phyloP scores from a whole-genome alignment of 2,888 invertebrate species.

The Germaria angustata region DNA sequence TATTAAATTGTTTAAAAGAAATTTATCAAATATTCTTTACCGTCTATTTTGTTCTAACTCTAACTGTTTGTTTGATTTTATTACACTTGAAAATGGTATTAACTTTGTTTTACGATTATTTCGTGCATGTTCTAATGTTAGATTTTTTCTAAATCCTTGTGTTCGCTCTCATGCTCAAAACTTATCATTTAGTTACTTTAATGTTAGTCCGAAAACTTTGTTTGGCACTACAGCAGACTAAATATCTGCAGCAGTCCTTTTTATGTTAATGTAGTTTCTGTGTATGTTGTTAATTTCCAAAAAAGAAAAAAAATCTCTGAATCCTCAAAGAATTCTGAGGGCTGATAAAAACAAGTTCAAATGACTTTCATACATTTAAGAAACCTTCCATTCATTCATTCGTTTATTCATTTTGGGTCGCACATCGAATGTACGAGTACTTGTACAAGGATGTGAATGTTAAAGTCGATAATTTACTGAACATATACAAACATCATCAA shows the following conservation, averaged over 20 bases:
- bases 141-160: neutral
- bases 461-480: conserved; percentile 68
- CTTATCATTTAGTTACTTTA: conserved; percentile 6
- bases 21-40: no score
- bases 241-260: neutral
- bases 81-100: conserved; percentile 21
- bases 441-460: conserved; percentile 53
- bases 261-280: conserved; percentile 1
- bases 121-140: conserved; percentile 48
- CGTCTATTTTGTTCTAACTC: neutral
- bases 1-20: no score
- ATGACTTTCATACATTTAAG: conserved; percentile 25
- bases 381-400: neutral
- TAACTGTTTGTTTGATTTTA: neutral
- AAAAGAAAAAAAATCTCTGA: conserved; percentile 1
- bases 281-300: neutral
- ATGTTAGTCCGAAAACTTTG: conserved; percentile 44
- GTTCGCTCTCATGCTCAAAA: conserved; percentile 3
- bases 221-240: conserved; percentile 1
- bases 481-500: conserved; percentile 54
- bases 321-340: neutral
- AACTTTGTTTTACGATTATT: conserved; percentile 53
- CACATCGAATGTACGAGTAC: conserved; percentile 44
- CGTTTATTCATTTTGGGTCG: conserved; percentile 13
- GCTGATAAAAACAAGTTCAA: conserved; percentile 1